Evolutionary conservation across 2,797 vertebrate species (phyloP).

Genomic region (Acanthopagrus latus): DNA sequence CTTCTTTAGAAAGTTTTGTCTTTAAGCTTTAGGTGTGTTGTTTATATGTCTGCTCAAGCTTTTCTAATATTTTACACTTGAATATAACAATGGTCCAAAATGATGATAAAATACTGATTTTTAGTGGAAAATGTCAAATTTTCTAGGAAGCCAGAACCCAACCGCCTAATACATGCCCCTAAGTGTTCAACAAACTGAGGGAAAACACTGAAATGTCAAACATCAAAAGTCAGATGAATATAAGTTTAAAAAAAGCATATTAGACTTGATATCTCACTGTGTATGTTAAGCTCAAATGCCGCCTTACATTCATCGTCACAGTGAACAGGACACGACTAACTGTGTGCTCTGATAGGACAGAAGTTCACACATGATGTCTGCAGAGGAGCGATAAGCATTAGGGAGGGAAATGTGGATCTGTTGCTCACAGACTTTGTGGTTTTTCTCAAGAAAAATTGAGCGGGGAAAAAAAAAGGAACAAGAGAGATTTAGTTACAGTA

Average conservation of each 20-base stretch:
- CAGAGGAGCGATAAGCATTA: constrained; percentile 53
- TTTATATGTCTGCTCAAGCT: no score
- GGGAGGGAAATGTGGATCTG: constrained; percentile 25
- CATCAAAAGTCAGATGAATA: background rate
- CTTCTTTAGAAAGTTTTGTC: no score
- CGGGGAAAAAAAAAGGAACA: background rate
- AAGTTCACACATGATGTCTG: constrained; percentile 46
- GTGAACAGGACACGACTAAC: constrained; percentile 22
- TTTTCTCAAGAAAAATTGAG: constrained; percentile 42
- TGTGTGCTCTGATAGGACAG: constrained; percentile 43
- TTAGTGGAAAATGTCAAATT: no score
- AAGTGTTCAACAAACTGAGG: no score
- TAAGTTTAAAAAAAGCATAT: background rate
- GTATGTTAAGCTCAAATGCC: background rate
- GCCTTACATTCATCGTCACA: constrained; percentile 27
- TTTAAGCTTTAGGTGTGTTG: no score
- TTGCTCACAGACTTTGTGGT: constrained; percentile 17
- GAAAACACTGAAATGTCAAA: background rate
- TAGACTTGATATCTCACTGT: background rate
- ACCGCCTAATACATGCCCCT: no score
- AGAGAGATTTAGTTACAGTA: background rate
- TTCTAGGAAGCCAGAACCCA: no score
- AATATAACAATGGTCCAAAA: no score
- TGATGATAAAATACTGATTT: no score
- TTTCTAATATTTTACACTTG: no score